Evolutionary conservation across 2,113 vertebrate species (phyloP), one percentile per base, ranked within the genome.

Genomic region (Pipra filicauda): DNA sequence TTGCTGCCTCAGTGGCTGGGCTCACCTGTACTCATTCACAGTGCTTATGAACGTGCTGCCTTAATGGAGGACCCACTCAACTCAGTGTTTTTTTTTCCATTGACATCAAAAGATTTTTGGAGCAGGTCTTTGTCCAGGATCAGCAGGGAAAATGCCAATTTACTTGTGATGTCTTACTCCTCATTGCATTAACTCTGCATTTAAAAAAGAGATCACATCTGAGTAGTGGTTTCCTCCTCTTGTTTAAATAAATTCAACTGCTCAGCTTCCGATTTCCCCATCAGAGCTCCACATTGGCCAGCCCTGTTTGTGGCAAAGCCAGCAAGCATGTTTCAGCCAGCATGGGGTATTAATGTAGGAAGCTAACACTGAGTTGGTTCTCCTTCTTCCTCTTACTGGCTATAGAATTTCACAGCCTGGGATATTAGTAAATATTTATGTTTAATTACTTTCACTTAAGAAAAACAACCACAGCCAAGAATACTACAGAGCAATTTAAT

Each of bases 341-440:
- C 0, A 1, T 84, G 69, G 76, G 67, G 41, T 74, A 94, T 78
- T 93, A 86, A 72, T 2, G 5, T 62, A 80, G 65, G 49, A 85
- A 95, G 75, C 54, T 65, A 75, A 66, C 0, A 8, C 62, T 61
- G 61, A 26, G 48, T 62, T 11, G 24, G 69, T 89, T 88, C 58
- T 94, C 52, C 94, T 93, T 84, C 85, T 62, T 95, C 74, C 61
- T 94, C 48, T 76, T 82, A 49, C 49, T 71, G 81, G 80, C 89
- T 94, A 95, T 97, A 96, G 91, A 84, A 44, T 95, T 95, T 95
- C 95, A 95, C 84, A 95, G 93, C 33, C 86, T 85, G 76, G 72
- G 87, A 90, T 94, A 92, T 97, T 97, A 88, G 95, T 96, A 97
- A 97, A 96, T 97, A 94, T 96, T 96, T 97, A 94, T 80, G 71